A percentile compares a stretch with the other conserved stretches of the same genome.
Conservation (phyloP, 2,888 invertebrate genomes). For the Cryptosula pallasiana region DNA sequence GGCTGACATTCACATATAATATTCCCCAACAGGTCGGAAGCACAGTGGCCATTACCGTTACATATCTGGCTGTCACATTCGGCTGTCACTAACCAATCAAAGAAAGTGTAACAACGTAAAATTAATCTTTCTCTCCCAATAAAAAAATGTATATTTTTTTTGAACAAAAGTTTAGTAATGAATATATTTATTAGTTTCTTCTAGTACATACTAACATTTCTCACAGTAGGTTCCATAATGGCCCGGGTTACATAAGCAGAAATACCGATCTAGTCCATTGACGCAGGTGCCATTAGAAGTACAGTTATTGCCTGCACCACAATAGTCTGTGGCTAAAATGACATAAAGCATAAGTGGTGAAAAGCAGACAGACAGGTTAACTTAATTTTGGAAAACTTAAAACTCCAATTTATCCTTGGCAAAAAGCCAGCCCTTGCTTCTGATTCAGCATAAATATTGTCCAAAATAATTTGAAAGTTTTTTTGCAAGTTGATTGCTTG, state of each 20-base stretch:
- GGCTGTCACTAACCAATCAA: not conserved
- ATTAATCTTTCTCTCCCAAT: no score
- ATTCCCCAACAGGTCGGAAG: not conserved
- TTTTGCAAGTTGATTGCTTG: no score
- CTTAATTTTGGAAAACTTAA: no score
- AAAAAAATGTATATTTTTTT: no score
- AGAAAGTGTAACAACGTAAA: not conserved
- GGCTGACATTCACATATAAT: not conserved
- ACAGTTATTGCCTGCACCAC: not conserved
- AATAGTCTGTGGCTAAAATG: slow-evolving; percentile 9
- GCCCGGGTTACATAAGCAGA: not conserved
- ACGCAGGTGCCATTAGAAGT: not conserved
- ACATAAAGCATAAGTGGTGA: no score
- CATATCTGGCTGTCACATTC: not conserved
- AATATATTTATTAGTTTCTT: no score
- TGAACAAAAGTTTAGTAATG: no score
- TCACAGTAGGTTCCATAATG: slow-evolving; percentile 13
- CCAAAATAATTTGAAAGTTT: no score
- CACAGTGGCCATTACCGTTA: not conserved
- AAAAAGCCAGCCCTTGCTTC: no score
- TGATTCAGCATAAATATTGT: no score
- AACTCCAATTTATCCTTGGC: no score
- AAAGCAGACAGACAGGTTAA: no score
- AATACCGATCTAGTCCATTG: slow-evolving; percentile 17
- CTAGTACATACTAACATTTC: not conserved